Conservation (phyloP, 2,888 invertebrate genomes). For the Lithophane ornitopus region DNA sequence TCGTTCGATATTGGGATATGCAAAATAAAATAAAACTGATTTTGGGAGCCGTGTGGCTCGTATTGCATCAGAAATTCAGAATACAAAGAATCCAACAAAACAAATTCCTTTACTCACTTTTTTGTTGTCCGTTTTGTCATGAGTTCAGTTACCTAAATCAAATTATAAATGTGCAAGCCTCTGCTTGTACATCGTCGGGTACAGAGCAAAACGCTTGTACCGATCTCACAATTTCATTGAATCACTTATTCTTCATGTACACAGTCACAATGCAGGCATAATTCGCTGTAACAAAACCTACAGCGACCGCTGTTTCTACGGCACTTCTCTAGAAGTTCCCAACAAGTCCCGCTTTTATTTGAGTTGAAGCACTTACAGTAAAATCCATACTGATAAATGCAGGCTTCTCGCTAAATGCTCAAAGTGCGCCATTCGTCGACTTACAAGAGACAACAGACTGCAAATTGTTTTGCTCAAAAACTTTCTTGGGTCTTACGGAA, state of each 20-base stretch:
- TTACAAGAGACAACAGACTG: conserved; percentile 34
- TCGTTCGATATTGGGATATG: conserved; percentile 37
- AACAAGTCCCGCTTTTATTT: conserved; percentile 59
- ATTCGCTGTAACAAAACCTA: conserved; percentile 22
- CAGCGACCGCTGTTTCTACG: conserved; percentile 9
- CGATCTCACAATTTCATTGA: not conserved
- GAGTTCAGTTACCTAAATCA: conserved; percentile 3
- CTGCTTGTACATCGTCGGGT: not conserved
- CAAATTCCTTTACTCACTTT: not conserved
- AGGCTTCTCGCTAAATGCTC: conserved; percentile 55
- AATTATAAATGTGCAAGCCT: not conserved
- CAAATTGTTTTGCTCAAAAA: conserved; percentile 53
- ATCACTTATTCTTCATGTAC: conserved; percentile 8
- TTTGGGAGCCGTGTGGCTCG: conserved; percentile 12
- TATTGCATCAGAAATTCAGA: conserved; percentile 26
- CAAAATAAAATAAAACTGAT: conserved; percentile 43
- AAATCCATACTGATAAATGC: conserved; percentile 62
- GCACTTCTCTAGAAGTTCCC: conserved; percentile 50
- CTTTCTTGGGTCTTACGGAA: conserved; percentile 32
- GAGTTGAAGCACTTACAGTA: conserved; percentile 59
- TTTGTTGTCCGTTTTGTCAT: conserved; percentile 10
- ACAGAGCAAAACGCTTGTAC: not conserved
- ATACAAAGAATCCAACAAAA: conserved; percentile 6
- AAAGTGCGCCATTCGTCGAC: conserved; percentile 44
- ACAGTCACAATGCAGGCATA: conserved; percentile 33